phyloP scores from a whole-genome alignment of 2,113 vertebrate species.

The Apteryx mantelli region DNA sequence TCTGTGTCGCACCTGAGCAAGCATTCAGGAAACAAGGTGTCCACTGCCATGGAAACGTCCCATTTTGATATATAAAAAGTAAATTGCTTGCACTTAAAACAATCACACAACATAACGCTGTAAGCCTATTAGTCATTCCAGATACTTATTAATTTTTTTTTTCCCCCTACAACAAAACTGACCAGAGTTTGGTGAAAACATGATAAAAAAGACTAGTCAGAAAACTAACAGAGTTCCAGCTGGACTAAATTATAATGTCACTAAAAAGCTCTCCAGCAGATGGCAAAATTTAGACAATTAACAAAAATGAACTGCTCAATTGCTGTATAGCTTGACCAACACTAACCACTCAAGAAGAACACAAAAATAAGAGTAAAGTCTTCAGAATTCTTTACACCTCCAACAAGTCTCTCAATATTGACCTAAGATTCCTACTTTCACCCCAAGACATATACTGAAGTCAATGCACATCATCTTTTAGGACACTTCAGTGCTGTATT shows the following conservation, averaged over 20 bases:
- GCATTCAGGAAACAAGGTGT: not conserved
- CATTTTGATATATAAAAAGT: not conserved
- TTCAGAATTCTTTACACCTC: not conserved
- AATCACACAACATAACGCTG: not conserved
- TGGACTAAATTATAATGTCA: conserved; percentile 34
- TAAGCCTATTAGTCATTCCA: not conserved
- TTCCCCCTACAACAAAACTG: not conserved
- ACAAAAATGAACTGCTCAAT: conserved; percentile 30
- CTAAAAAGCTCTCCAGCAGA: conserved; percentile 61
- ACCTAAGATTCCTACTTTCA: not conserved
- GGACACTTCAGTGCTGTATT: not conserved
- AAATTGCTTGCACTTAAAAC: not conserved
- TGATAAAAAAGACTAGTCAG: not conserved
- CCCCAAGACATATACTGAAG: not conserved
- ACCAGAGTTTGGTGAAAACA: not conserved
- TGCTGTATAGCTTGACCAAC: not conserved
- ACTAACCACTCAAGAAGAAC: not conserved
- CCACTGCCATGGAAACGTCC: not conserved
- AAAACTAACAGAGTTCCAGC: conserved; percentile 31
- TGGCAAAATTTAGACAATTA: conserved; percentile 67
- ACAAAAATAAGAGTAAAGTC: not conserved
- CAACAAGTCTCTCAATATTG: not conserved
- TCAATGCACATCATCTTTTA: not conserved
- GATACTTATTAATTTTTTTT: not conserved
- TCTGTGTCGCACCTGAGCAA: not conserved